phyloP scores from a whole-genome alignment of 2,797 vertebrate species.

The Poecile montanus region DNA sequence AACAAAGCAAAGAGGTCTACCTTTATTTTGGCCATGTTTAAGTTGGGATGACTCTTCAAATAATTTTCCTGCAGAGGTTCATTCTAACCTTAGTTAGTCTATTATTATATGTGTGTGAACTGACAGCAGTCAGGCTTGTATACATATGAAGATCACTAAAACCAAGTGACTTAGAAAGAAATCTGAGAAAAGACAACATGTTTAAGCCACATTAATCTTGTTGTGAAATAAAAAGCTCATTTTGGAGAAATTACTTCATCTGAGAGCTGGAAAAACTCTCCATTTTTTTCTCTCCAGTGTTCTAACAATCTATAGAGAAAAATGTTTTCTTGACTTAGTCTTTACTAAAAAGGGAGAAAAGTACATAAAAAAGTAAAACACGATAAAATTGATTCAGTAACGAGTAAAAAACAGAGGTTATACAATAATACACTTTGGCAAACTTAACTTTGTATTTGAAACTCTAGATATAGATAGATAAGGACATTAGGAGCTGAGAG shows the following conservation, averaged over 20 bases:
- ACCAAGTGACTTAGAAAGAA: not conserved
- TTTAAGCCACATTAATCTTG: not conserved
- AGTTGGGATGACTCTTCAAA: not conserved
- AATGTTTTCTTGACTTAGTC: not conserved
- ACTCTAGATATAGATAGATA: not conserved
- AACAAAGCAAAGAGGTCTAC: not conserved
- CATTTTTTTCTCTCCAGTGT: not conserved
- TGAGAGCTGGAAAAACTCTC: not conserved
- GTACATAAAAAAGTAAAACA: not conserved
- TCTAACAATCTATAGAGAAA: not conserved
- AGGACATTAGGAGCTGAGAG: not conserved
- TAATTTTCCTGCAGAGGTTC: not conserved
- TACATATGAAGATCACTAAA: not conserved
- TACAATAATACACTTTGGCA: not conserved
- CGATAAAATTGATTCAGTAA: not conserved
- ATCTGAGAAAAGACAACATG: not conserved
- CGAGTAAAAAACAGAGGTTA: not conserved
- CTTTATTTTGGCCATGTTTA: not conserved
- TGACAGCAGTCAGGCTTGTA: not conserved
- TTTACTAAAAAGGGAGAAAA: not conserved
- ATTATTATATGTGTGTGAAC: not conserved
- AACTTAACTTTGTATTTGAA: not conserved
- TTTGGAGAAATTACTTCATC: not conserved
- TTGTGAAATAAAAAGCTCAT: not conserved
- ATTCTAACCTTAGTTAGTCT: not conserved